Conservation (phyloP, 2,888 invertebrate species). For the Platycheirus rosarum region DNA sequence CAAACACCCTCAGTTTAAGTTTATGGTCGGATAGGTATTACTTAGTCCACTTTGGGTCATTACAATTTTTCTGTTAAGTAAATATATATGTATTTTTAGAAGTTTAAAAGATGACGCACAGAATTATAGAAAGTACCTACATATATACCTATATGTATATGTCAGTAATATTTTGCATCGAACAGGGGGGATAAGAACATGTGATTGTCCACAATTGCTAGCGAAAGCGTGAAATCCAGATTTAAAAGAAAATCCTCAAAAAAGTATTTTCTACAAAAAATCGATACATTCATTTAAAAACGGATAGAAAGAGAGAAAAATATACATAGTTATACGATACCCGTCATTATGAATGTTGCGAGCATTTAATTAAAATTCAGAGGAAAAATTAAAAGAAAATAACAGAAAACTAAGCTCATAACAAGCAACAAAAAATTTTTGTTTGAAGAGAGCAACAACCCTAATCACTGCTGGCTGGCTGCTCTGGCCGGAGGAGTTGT, state of each 20-base stretch:
- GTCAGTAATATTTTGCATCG: conserved; percentile 19
- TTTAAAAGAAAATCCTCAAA: conserved; percentile 48
- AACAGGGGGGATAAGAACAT: too few relatives aligned
- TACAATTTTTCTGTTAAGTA: conserved; percentile 38
- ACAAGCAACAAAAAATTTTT: conserved; percentile 32
- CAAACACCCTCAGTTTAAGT: conserved; percentile 19
- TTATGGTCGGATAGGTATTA: conserved; percentile 66
- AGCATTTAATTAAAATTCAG: conserved; percentile 60
- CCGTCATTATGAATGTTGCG: conserved; percentile 45
- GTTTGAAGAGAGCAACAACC: conserved; percentile 73
- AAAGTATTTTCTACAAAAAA: conserved; percentile 44
- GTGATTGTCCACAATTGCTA: too few relatives aligned
- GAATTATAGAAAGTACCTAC: too few relatives aligned
- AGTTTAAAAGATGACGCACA: too few relatives aligned
- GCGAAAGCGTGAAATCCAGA: not conserved
- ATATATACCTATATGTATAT: not conserved
- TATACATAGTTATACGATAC: conserved; percentile 45
- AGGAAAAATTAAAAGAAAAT: conserved; percentile 34
- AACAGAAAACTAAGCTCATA: conserved; percentile 56
- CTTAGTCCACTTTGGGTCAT: conserved; percentile 26
- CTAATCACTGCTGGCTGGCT: conserved; percentile 36
- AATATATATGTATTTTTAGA: too few relatives aligned
- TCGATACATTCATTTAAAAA: conserved; percentile 61
- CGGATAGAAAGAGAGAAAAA: conserved; percentile 18
- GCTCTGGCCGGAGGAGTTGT: conserved; percentile 42